These are phyloP conservation scores for Leptopilina boulardi DNA, from an alignment of 1,140 invertebrate genomes.

Conservation along the genomic window DNA sequence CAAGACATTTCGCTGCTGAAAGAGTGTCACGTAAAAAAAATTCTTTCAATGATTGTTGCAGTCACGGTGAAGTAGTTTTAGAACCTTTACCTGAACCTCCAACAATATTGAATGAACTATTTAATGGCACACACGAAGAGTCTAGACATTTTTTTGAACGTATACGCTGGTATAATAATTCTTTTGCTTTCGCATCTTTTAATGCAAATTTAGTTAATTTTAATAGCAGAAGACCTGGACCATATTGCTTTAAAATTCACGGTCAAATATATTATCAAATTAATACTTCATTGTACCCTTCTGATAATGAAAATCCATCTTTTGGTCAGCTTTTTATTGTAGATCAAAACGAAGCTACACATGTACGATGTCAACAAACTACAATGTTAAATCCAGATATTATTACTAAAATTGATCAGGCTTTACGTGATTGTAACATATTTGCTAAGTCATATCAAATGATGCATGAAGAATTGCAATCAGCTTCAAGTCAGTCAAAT, in stretches of 20 bases:
- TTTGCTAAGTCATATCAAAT: slow-evolving; percentile 34
- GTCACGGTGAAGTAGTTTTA: no score
- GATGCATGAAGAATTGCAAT: slow-evolving; percentile 28
- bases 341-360: background rate
- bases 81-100: no score
- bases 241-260: background rate
- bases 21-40: no score
- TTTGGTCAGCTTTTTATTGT: background rate
- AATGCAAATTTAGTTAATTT: background rate
- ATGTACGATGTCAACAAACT: background rate
- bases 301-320: background rate
- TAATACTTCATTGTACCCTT: background rate
- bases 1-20: no score
- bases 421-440: slow-evolving; percentile 1
- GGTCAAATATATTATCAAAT: background rate
- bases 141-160: background rate
- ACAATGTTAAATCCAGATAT: background rate
- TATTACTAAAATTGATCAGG: background rate
- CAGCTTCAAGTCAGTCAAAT: background rate
- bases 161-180: background rate
- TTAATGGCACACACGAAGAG: background rate
- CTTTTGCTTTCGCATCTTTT: background rate
- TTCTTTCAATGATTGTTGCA: no score
- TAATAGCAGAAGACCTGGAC: background rate
- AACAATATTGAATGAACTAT: background rate